Base-by-base conservation (phyloP, 2,113 vertebrate genomes). In the Zosterops lateralis region DNA sequence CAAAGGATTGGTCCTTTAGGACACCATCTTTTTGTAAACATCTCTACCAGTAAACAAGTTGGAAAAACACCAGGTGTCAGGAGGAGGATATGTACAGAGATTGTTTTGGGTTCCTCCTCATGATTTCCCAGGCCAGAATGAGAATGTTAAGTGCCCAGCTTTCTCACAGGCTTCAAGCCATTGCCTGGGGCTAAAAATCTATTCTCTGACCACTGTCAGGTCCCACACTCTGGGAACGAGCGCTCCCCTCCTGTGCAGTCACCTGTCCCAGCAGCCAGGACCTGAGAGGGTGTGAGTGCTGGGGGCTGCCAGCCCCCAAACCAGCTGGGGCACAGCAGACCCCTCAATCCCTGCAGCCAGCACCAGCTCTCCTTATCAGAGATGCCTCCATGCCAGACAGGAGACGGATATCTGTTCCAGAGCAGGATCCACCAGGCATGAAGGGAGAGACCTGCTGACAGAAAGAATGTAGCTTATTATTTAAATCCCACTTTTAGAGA, bases 401-500 rank as follows among this genome's bases (percentile, higher is more conserved):
- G 56, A 92, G 81, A 76, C 31, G 50, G 67, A 3, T 42, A 38
- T 57, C 82, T 80, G 5, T 10, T 85, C 40, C 36, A 42, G 48
- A 93, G 3, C 54, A 71, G 44, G 64, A 90, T 48, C 56, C 36
- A 24, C 73, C 29, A 17, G 26, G 61, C 57, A 28, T 2, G 47
- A 67, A 77, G 40, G 56, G 56, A 90, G 68, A 75, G 31, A 86
- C 54, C n/a, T 64, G 84, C 89, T 87, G 82, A 71, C 53, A 65
- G 51, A 71, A n/a, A 48, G 38, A 74, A 64, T 22, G 56, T 5
- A 48, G 53, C 61, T 80, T 51, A 53, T 72, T 77, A 64, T 87
- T 95, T 60, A 91, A 96, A 93, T 91, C 78, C 56, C 53, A 17
- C 47, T 76, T 89, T 26, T 10, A 38, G 85, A 92, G 57, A 88